Evolutionary conservation across 92 coral and sea anemone genomes (phyloP).

Genomic region (Heliopora coerulea): DNA sequence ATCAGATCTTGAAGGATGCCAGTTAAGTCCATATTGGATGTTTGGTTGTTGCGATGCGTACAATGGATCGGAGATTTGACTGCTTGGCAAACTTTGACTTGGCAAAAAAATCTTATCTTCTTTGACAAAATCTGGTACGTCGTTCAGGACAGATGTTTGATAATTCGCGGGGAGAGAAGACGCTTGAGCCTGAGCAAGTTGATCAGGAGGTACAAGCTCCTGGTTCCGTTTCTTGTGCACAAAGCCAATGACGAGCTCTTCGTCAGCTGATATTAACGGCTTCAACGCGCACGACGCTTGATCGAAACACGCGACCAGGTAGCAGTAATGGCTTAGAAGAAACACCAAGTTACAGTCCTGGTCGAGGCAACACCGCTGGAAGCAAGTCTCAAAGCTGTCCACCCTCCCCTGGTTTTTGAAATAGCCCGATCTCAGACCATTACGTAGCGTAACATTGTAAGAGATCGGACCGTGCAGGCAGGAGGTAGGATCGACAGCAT

Average conservation of each 20-base stretch:
- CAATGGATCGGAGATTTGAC: background rate
- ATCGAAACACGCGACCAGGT: conserved; percentile 79
- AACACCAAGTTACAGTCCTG: conserved; percentile 80
- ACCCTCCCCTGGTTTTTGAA: conserved; percentile 99
- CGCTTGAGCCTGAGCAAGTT: conserved; percentile 6
- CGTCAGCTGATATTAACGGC: conserved; percentile 19
- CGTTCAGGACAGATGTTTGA: background rate
- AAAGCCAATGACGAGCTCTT: conserved; percentile 19
- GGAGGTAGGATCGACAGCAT: conserved; percentile 65
- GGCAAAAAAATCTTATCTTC: background rate
- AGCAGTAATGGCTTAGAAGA: conserved; percentile 78
- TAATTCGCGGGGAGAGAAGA: conserved; percentile 44
- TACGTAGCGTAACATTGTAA: conserved; percentile 99
- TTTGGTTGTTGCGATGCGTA: conserved; percentile 2
- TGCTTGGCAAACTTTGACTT: background rate
- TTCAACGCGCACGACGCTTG: conserved; percentile 40
- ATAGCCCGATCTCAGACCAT: conserved; percentile 99
- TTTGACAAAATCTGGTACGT: background rate
- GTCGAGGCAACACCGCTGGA: conserved; percentile 73
- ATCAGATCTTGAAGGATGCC: background rate
- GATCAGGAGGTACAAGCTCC: background rate
- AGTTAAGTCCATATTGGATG: background rate
- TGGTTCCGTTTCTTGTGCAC: conserved; percentile 16
- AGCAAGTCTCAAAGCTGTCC: conserved; percentile 77
- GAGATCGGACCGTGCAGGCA: conserved; percentile 99